Percentiles rank a stretch among this genome's conserved stretches.
These are phyloP conservation scores for Agonum fuliginosum DNA, from an alignment of 2,888 invertebrate genomes.

Conservation along the genomic window DNA sequence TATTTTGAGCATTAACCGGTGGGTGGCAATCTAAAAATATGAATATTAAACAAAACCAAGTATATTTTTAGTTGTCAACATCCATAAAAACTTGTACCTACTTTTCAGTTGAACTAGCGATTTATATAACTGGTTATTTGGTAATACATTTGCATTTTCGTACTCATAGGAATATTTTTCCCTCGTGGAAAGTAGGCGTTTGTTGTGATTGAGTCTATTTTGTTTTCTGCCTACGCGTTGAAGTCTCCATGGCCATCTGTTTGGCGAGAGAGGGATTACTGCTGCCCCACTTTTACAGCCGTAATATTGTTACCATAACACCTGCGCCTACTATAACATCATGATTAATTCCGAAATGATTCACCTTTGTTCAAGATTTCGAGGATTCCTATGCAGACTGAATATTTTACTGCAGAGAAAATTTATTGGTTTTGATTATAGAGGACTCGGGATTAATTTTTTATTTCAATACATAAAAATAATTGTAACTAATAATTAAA, in stretches of 20 bases:
- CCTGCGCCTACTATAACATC: not conserved
- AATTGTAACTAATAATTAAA: too few species aligned
- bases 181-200: slow-evolving; percentile 31
- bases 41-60: slow-evolving; percentile 12
- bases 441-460: not conserved
- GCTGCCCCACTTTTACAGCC: slow-evolving; percentile 21
- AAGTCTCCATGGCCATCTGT: slow-evolving; percentile 44
- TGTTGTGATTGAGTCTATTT: slow-evolving; percentile 44
- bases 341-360: slow-evolving; percentile 2
- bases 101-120: not conserved
- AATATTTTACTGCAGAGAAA: not conserved
- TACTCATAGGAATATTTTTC: slow-evolving; percentile 10
- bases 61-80: slow-evolving; percentile 6
- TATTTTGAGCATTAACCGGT: not conserved
- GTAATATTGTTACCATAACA: slow-evolving; percentile 31
- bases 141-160: slow-evolving; percentile 3
- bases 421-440: slow-evolving; percentile 18
- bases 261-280: slow-evolving; percentile 12
- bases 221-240: slow-evolving; percentile 40
- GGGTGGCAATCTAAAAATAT: slow-evolving; percentile 9
- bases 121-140: slow-evolving; percentile 17
- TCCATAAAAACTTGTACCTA: not conserved
- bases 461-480: not conserved
- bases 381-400: not conserved
- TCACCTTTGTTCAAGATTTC: not conserved